Evolutionary conservation across 2,113 vertebrate genomes (phyloP).

Genomic region (Chlamydotis undulata): DNA sequence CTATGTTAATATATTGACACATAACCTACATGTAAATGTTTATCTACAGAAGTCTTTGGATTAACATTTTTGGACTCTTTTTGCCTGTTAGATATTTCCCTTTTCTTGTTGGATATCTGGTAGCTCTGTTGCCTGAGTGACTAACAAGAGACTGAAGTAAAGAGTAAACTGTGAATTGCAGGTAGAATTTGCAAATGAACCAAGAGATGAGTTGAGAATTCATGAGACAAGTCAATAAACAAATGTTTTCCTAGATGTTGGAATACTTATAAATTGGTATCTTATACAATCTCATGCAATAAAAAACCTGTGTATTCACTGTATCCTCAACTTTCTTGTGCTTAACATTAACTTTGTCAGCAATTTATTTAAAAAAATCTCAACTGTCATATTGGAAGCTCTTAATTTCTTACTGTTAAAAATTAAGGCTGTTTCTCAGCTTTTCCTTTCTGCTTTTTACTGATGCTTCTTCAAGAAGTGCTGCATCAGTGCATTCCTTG

Average conservation of each 20-base stretch:
- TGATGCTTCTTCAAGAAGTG: background rate
- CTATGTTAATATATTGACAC: background rate
- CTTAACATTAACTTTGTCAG: background rate
- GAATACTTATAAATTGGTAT: background rate
- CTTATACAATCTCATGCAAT: background rate
- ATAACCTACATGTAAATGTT: background rate
- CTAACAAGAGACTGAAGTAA: conserved; percentile 3
- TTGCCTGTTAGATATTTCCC: background rate
- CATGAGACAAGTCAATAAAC: background rate
- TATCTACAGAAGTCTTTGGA: background rate
- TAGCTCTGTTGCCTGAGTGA: background rate
- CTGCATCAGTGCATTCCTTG: background rate
- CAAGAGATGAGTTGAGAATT: background rate
- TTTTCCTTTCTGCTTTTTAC: background rate
- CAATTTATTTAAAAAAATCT: background rate
- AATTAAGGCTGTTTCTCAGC: background rate
- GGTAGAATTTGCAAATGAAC: background rate
- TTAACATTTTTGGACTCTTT: background rate
- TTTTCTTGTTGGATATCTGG: background rate
- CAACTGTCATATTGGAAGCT: background rate
- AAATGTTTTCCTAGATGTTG: background rate
- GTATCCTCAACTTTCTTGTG: background rate
- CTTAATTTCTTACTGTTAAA: background rate
- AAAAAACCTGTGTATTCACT: background rate
- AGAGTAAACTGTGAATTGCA: background rate